phyloP scores from a whole-genome alignment of 2,797 vertebrate genomes.

The Graptemys geographica region DNA sequence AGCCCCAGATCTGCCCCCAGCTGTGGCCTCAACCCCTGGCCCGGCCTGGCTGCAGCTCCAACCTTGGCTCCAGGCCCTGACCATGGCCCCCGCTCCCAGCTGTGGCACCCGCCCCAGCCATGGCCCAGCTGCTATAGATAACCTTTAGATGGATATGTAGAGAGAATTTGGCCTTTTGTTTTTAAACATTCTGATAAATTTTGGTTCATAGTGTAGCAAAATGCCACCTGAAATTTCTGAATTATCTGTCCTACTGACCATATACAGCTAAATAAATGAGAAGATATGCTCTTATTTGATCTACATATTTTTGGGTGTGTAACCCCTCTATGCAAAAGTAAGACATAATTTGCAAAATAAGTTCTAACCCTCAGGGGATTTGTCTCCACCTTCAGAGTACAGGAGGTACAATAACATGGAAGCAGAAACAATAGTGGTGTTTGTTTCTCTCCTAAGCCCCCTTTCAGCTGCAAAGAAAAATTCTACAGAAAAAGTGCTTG shows the following conservation, averaged over 20 bases:
- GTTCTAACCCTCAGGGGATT: neutral
- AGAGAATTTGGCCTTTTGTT: neutral
- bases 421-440: neutral
- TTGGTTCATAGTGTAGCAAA: neutral
- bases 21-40: too few species aligned
- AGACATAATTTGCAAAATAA: neutral
- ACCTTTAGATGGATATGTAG: neutral
- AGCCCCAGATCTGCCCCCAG: too few species aligned
- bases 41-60: too few species aligned
- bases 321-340: neutral
- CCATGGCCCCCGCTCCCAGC: too few species aligned
- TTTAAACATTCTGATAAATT: neutral
- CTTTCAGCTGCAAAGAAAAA: neutral
- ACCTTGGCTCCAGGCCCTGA: too few species aligned
- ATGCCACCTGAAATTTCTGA: neutral
- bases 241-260: neutral
- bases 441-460: neutral
- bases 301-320: neutral
- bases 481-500: neutral
- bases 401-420: neutral
- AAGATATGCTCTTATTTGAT: neutral
- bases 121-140: neutral
- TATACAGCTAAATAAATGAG: neutral
- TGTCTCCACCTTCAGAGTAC: constrained; percentile 64
- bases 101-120: too few species aligned